Conservation (phyloP, 1,140 invertebrate species). For the Drosophila pseudoobscura region DNA sequence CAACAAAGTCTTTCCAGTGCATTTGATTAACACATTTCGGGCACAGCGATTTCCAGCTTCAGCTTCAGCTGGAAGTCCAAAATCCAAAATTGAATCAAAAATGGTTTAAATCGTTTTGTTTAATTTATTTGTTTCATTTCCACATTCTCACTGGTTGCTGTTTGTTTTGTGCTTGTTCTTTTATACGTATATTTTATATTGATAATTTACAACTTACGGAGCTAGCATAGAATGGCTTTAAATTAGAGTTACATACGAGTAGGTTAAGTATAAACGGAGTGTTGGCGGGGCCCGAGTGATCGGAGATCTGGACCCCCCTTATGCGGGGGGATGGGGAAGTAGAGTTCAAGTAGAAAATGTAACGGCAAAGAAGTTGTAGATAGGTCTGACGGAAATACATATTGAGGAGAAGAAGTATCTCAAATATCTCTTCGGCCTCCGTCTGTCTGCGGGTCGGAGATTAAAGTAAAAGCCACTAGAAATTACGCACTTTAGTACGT, state of each 20-base stretch:
- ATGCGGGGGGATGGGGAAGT: conserved; percentile 14
- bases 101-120: conserved; percentile 61
- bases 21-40: too few species aligned
- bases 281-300: conserved; percentile 34
- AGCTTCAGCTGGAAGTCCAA: not conserved
- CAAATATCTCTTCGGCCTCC: conserved; percentile 4
- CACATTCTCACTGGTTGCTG: conserved; percentile 75
- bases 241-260: conserved; percentile 68
- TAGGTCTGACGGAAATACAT: conserved; percentile 32
- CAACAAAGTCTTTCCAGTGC: too few species aligned
- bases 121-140: conserved; percentile 75
- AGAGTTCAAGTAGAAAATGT: conserved; percentile 45
- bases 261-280: conserved; percentile 66
- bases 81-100: conserved; percentile 15
- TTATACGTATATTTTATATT: conserved; percentile 71
- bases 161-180: conserved; percentile 48
- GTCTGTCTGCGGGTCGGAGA: conserved; percentile 21
- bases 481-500: conserved; percentile 55
- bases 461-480: conserved; percentile 70
- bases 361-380: conserved; percentile 57
- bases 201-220: conserved; percentile 79
- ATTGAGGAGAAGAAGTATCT: conserved; percentile 30
- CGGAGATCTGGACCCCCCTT: conserved; percentile 4
- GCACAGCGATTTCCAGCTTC: not conserved
- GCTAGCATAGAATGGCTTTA: conserved; percentile 78